These are phyloP conservation scores for Paramuricea clavata DNA, from an alignment of 92 coral and sea anemone species.

Conservation along the genomic window DNA sequence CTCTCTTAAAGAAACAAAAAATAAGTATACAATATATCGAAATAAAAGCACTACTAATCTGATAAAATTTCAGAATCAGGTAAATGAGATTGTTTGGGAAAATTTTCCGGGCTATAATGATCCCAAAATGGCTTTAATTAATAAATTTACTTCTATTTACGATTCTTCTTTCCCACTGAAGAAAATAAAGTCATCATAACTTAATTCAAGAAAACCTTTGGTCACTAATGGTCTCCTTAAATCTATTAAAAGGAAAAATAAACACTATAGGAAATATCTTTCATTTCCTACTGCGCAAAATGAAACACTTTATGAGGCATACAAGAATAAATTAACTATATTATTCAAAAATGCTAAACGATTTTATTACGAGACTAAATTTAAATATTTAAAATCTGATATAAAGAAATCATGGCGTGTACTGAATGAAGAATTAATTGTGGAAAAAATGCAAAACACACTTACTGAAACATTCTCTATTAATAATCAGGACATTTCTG, in stretches of 20 bases:
- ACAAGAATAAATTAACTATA: slow-evolving; percentile 15
- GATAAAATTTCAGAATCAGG: background rate
- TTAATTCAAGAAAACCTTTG: slow-evolving; percentile 46
- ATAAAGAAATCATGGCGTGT: no score
- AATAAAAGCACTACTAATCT: background rate
- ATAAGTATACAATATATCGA: background rate
- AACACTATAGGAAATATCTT: no score
- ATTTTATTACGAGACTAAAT: no score
- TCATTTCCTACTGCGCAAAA: no score
- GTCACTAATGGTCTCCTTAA: slow-evolving; percentile 31
- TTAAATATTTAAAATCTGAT: no score
- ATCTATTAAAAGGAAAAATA: no score
- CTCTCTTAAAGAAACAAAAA: background rate
- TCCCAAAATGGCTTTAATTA: slow-evolving; percentile 33
- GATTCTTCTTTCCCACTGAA: no score
- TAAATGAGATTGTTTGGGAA: slow-evolving; percentile 35
- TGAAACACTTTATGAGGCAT: no score
- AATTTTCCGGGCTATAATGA: slow-evolving; percentile 26
- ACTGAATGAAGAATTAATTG: slow-evolving; percentile 7
- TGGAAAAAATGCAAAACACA: slow-evolving; percentile 1
- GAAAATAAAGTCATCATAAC: slow-evolving; percentile 34
- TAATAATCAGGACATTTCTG: no score
- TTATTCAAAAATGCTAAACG: background rate
- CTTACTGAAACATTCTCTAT: no score
- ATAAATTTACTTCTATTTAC: slow-evolving; percentile 35